Evolutionary conservation across 2,113 vertebrate species (phyloP).

Genomic region (Misgurnus anguillicaudatus): DNA sequence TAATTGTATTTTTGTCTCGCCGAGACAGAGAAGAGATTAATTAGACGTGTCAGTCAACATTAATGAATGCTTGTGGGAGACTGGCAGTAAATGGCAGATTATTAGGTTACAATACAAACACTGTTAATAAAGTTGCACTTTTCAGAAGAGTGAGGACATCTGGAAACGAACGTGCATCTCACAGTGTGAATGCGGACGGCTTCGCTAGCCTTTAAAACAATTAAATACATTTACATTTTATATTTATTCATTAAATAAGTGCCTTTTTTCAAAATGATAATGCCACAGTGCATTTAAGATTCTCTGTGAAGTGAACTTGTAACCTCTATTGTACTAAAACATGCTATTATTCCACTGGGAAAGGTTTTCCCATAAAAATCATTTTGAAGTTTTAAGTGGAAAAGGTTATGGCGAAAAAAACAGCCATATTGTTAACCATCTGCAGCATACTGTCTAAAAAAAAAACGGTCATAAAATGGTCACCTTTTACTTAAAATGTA

Average conservation of each 20-base stretch:
- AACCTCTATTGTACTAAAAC: not conserved
- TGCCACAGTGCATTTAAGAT: too few species aligned
- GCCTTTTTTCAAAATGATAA: too few species aligned
- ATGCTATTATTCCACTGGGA: not conserved
- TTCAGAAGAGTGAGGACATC: not conserved
- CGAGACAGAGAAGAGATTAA: not conserved
- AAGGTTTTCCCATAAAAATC: not conserved
- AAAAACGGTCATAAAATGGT: too few species aligned
- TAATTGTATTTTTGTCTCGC: not conserved
- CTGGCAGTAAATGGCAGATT: constrained; percentile 15
- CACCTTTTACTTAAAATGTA: too few species aligned
- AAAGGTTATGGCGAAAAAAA: too few species aligned
- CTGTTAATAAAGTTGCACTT: not conserved
- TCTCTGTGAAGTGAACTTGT: too few species aligned
- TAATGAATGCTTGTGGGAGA: not conserved
- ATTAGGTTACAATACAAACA: constrained; percentile 7
- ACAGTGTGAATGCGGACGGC: too few species aligned
- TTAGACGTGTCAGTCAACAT: not conserved
- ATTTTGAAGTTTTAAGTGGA: too few species aligned
- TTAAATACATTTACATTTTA: not conserved
- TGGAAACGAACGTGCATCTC: not conserved
- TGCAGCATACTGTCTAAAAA: too few species aligned
- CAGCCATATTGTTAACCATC: too few species aligned
- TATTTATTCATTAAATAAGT: too few species aligned
- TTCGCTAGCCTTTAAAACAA: not conserved